These are phyloP conservation scores for Hybognathus amarus DNA, from an alignment of 2,797 vertebrate species.

Conservation along the genomic window DNA sequence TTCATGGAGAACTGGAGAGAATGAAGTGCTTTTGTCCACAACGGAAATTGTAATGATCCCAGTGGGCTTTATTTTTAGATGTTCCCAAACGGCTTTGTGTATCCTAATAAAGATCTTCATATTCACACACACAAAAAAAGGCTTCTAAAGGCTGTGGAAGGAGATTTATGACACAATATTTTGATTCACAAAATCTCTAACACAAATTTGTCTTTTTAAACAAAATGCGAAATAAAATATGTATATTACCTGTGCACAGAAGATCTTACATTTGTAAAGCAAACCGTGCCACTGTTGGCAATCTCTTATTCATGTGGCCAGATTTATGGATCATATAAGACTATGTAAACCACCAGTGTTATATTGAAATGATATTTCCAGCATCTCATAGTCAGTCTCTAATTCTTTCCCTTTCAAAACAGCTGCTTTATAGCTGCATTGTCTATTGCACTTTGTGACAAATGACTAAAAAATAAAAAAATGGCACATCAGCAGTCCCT, in stretches of 20 bases:
- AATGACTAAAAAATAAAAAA: background rate
- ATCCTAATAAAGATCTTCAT: background rate
- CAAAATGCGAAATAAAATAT: background rate
- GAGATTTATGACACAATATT: slow-evolving; percentile 7
- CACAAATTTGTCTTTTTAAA: background rate
- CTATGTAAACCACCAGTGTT: background rate
- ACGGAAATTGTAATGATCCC: slow-evolving; percentile 5
- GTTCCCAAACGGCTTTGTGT: background rate
- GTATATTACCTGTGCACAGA: slow-evolving; percentile 14
- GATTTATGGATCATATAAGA: background rate
- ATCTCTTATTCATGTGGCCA: slow-evolving; percentile 10
- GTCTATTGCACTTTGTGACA: slow-evolving; percentile 17
- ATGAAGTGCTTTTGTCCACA: background rate
- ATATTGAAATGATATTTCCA: background rate
- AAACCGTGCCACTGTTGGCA: background rate
- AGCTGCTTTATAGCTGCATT: background rate
- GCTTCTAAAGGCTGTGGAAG: background rate
- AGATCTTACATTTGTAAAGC: background rate
- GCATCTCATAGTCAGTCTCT: slow-evolving; percentile 8
- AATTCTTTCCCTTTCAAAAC: slow-evolving; percentile 48
- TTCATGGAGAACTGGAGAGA: background rate
- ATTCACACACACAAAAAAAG: background rate
- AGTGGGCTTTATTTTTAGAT: slow-evolving; percentile 31
- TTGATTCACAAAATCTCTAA: background rate
- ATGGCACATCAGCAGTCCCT: slow-evolving; percentile 5